A percentile compares a stretch with the other conserved stretches of the same genome.
Conservation (phyloP, 2,888 invertebrate species). For the Hemistola chrysoprasaria region DNA sequence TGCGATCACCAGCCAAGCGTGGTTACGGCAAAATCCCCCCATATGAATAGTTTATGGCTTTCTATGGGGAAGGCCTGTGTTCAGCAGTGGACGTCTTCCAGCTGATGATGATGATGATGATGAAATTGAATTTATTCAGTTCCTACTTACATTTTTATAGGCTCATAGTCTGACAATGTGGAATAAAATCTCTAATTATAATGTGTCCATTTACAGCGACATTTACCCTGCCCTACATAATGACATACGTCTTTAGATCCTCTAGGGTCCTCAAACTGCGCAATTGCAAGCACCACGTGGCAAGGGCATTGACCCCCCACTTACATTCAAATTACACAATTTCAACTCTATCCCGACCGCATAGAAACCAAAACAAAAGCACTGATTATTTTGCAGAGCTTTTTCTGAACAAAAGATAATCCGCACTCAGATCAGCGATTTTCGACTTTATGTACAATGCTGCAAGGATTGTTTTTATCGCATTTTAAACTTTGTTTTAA, state of each 20-base stretch:
- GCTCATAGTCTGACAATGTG: too few relatives aligned
- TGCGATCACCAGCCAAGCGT: too few relatives aligned
- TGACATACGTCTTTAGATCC: conserved; percentile 61
- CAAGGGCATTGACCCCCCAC: conserved; percentile 62
- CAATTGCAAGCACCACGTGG: conserved; percentile 74
- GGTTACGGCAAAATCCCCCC: too few relatives aligned
- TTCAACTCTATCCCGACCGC: conserved; percentile 22
- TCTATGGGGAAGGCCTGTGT: too few relatives aligned
- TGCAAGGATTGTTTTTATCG: conserved; percentile 26
- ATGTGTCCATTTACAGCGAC: too few relatives aligned
- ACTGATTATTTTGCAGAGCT: conserved; percentile 12
- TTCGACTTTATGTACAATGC: conserved; percentile 10
- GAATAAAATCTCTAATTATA: too few relatives aligned
- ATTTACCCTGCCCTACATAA: conserved; percentile 45
- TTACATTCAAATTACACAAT: conserved; percentile 4
- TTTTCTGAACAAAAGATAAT: background rate
- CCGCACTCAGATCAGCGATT: conserved; percentile 1
- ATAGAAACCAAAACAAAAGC: conserved; percentile 38
- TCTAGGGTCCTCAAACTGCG: conserved; percentile 74
- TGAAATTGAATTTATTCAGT: too few relatives aligned
- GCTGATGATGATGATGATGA: too few relatives aligned
- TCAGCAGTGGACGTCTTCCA: too few relatives aligned
- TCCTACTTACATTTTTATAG: too few relatives aligned
- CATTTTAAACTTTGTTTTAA: conserved; percentile 14
- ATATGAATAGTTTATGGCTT: too few relatives aligned